Conservation (phyloP, 2,797 vertebrate genomes). For the Acestrorhynchus altus region DNA sequence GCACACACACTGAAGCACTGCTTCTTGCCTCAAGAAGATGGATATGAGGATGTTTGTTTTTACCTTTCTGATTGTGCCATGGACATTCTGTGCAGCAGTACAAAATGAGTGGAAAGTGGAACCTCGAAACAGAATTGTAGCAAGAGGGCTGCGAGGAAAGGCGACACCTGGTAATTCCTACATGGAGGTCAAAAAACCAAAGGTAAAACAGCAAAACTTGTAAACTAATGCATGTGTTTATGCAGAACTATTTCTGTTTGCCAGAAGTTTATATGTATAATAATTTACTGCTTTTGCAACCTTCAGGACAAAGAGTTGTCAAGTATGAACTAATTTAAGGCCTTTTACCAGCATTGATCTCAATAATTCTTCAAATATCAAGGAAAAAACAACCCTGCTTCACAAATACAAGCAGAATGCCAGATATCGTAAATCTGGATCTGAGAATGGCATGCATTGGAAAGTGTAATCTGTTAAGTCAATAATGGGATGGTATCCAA, state of each 20-base stretch:
- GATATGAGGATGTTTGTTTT: constrained; percentile 62
- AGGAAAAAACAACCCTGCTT: neutral
- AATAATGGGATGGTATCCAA: constrained; percentile 34
- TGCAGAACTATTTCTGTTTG: neutral
- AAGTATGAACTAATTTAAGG: neutral
- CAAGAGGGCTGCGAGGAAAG: constrained; percentile 58
- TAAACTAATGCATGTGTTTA: neutral
- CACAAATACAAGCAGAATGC: neutral
- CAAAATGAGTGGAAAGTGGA: constrained; percentile 49
- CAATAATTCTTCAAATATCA: neutral
- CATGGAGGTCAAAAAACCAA: constrained; percentile 70
- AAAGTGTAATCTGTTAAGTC: constrained; percentile 35
- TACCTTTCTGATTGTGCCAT: constrained; percentile 73
- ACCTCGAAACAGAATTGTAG: constrained; percentile 55
- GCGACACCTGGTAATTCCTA: constrained; percentile 56
- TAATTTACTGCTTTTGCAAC: neutral
- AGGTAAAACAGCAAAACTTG: constrained; percentile 57
- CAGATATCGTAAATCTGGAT: constrained; percentile 20
- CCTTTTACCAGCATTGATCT: neutral
- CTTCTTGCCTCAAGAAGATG: constrained; percentile 62
- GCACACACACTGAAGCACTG: constrained; percentile 32
- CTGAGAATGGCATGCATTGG: constrained; percentile 35
- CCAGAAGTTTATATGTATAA: neutral
- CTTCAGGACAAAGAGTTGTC: neutral
- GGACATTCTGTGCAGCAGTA: constrained; percentile 78